Conservation (phyloP, 2,888 invertebrate genomes). For the Opisthograptis luteolata region DNA sequence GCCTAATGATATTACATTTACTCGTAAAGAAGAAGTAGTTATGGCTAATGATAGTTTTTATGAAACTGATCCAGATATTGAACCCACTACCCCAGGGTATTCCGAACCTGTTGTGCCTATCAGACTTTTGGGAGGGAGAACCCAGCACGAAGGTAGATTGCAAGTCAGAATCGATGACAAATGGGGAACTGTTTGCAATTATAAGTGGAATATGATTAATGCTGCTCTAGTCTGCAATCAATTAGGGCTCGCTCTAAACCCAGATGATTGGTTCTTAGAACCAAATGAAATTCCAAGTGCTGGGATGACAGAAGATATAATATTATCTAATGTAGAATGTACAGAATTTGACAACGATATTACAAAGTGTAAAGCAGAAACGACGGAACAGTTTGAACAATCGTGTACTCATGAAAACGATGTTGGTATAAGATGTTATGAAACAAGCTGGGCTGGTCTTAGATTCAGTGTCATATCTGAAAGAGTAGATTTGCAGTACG, state of each 20-base stretch:
- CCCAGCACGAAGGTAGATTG: slow-evolving; percentile 93
- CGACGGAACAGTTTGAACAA: slow-evolving; percentile 91
- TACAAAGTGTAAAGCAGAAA: slow-evolving; percentile 93
- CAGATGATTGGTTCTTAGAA: slow-evolving; percentile 95
- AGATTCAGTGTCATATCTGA: slow-evolving; percentile 95
- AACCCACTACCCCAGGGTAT: slow-evolving; percentile 85
- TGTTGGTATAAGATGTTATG: slow-evolving; percentile 94
- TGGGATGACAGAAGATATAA: slow-evolving; percentile 89
- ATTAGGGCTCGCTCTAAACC: slow-evolving; percentile 95
- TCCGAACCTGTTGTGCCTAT: slow-evolving; percentile 88
- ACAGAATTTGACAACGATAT: slow-evolving; percentile 95
- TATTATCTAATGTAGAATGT: slow-evolving; percentile 95
- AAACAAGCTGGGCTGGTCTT: slow-evolving; percentile 97
- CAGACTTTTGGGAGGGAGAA: slow-evolving; percentile 91
- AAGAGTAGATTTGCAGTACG: slow-evolving; percentile 93
- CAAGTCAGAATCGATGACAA: slow-evolving; percentile 92
- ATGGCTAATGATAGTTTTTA: slow-evolving; percentile 86
- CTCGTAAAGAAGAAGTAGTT: slow-evolving; percentile 89
- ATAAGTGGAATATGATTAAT: slow-evolving; percentile 96
- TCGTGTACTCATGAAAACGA: slow-evolving; percentile 94
- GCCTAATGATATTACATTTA: slow-evolving; percentile 91
- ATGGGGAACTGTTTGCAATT: slow-evolving; percentile 99
- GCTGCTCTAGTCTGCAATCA: slow-evolving; percentile 98
- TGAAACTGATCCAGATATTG: slow-evolving; percentile 83
- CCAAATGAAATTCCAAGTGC: slow-evolving; percentile 92